Base-by-base conservation (phyloP, 2,113 vertebrate species). In the Myocastor coypus region DNA sequence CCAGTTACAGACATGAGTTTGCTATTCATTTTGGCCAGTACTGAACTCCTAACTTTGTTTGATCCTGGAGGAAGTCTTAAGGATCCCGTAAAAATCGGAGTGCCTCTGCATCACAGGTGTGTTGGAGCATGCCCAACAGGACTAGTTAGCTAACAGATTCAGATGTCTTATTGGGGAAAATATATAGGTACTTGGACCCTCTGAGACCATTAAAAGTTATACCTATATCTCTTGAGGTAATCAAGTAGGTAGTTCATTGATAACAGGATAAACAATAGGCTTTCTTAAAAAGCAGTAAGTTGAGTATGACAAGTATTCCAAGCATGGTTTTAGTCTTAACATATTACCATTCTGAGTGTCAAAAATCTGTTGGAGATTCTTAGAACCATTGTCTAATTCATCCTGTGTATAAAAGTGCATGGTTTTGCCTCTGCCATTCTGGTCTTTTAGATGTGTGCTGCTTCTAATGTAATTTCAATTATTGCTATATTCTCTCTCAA, bases 21-120 rank as follows among this genome's bases (percentile, higher is more conserved):
- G 87, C 4, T 80, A 12, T 80, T 91, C 19, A 66, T 78, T 88
- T 88, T 95, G 66, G 37, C 17, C 92, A 12, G 46, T 80, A 37
- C 22, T 90, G 83, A 89, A 24, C 30, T 61, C 10, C 40, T 96
- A 73, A 91, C 83, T 89, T 91, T 86, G 52, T 94, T 92, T 92
- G 28, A 93, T 91, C 57, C 52, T 94, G n/a, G n/a, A 92, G 55
- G 80, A 90, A 92, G 42, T 81, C 46, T n/a, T 78, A 40, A 82
- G 63, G 77, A 50, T 85, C 34, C 52, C 71, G 5, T 42, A 85
- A 46, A 96, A 93, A 26, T 90, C 50, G 81, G 28, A 87, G 40
- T 92, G 20, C 61, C 22, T 87, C 28, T 46, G 9, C 24, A 46
- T 68, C 22, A 71, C 11, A 85, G 66, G 34, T 86, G 14, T 83